Percentiles rank a stretch among this genome's conserved stretches.
phyloP scores from a whole-genome alignment of 2,113 vertebrate genomes.

The Syngnathoides biaculeatus region DNA sequence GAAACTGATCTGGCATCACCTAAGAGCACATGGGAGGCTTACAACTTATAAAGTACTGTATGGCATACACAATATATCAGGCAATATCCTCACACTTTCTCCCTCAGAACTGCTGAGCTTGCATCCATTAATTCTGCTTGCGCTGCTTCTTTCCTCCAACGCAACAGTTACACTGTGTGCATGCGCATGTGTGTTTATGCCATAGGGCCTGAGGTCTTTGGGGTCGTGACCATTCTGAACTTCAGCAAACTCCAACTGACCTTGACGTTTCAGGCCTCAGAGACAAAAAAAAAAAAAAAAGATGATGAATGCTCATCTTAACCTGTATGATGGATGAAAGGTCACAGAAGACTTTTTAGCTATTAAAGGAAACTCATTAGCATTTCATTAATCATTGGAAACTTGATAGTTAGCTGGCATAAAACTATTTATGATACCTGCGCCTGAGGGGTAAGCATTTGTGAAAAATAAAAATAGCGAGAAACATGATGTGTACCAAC shows the following conservation, averaged over 20 bases:
- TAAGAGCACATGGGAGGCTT: conserved; percentile 17
- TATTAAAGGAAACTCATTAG: neutral
- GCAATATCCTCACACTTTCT: conserved; percentile 29
- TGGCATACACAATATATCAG: conserved; percentile 16
- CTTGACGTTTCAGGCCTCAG: conserved; percentile 13
- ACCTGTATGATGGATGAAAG: conserved; percentile 8
- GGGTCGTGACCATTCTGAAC: conserved; percentile 11
- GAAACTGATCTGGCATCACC: conserved; percentile 38
- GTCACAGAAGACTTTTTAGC: conserved; percentile 8
- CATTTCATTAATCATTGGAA: conserved; percentile 5
- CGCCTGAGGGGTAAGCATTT: neutral
- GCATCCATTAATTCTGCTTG: conserved; percentile 5
- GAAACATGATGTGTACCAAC: neutral
- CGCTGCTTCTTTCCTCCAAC: conserved; percentile 1
- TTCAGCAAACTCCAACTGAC: conserved; percentile 27
- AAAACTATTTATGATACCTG: neutral
- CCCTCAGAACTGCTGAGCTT: conserved; percentile 43
- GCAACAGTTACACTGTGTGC: neutral
- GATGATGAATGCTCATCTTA: neutral
- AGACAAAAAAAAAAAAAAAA: conserved; percentile 1
- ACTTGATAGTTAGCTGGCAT: neutral
- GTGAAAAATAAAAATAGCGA: neutral
- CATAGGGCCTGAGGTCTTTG: conserved; percentile 9
- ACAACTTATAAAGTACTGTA: neutral
- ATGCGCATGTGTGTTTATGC: neutral